Base-by-base conservation (phyloP, 2,888 invertebrate species). In the Julus scanicus region DNA sequence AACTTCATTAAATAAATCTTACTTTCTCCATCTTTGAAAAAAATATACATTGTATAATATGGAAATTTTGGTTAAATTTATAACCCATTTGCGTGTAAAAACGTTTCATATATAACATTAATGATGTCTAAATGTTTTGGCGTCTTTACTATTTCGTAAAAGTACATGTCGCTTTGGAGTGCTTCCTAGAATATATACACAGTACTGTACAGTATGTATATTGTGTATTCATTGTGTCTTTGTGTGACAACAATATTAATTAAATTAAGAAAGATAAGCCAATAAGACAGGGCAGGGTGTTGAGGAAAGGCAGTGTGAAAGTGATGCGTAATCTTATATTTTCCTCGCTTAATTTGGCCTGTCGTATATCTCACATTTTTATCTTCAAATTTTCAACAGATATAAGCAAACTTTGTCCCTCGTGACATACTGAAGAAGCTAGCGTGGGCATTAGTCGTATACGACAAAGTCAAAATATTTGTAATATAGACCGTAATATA, bases 201-300 rank as follows among this genome's bases (percentile, higher is more conserved):
- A 44, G 29, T 29, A 29, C 29, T 29, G 29, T 44, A 44, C 8
- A 44, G 6, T 44, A 8, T 8, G 8, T 44, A 8, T 44, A 44
- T 8, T 44, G 44, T 44, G 44, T 8, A 44, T 44, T 44, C 44
- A 44, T 44, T 44, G 5, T 44, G 44, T 44, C 8, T 44, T 71
- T 8, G 11, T 71, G 29, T 9, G 71, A 71, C 71, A 71, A 71
- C 71, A 29, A 11, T 71, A 71, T 71, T 71, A 71, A 29, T 71
- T 71, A 71, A 71, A 71, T 71, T 71, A 71, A 71, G 71, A 71
- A 20, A 71, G 29, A 3, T 71, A 71, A 71, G 71, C 71, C 29
- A 71, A 71, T 71, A 71, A 71, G 71, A 71, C 71, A 71, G 71
- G 71, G 11, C 20, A 71, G 71, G 20, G 71, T 9, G 71, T 29